Conservation (phyloP, 2,797 vertebrate species). For the Paratrypauchen microcephalus region DNA sequence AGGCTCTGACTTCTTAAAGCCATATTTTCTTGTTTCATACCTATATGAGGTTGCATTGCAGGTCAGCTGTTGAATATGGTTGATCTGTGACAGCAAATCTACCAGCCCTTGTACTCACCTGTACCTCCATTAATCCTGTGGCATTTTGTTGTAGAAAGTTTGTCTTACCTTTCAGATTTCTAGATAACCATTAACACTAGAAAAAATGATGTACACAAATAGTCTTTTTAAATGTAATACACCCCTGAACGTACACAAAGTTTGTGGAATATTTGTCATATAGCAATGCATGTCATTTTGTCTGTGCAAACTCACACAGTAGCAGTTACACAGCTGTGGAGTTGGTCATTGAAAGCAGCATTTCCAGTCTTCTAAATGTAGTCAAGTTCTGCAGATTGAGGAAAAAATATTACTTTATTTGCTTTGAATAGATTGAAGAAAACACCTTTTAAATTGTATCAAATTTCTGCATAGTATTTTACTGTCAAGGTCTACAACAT, state of each 20-base stretch:
- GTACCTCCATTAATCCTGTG: constrained; percentile 24
- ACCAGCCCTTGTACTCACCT: constrained; percentile 26
- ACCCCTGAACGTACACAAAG: constrained; percentile 41
- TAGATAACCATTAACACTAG: constrained; percentile 49
- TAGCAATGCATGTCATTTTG: constrained; percentile 47
- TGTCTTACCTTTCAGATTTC: constrained; percentile 49
- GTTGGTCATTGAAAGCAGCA: constrained; percentile 41
- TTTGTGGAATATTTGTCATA: constrained; percentile 45
- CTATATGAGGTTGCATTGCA: constrained; percentile 46
- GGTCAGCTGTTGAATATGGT: constrained; percentile 16
- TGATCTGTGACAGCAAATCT: constrained; percentile 40
- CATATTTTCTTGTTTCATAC: constrained; percentile 74
- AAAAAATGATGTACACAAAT: constrained; percentile 37
- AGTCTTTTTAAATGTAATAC: constrained; percentile 43
- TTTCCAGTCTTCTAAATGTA: constrained; percentile 10
- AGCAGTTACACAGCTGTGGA: constrained; percentile 24
- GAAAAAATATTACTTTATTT: constrained; percentile 34
- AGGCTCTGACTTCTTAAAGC: constrained; percentile 72
- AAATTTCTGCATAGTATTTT: constrained; percentile 31
- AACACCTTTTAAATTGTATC: constrained; percentile 27
- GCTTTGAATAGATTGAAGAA: constrained; percentile 40
- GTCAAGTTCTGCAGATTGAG: constrained; percentile 29
- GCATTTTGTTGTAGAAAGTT: constrained; percentile 29
- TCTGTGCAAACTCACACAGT: constrained; percentile 14
- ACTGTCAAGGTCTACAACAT: constrained; percentile 33